Evolutionary conservation across 2,888 invertebrate genomes (phyloP), one percentile per base, ranked within the genome.

Genomic region (Craniophora ligustri): DNA sequence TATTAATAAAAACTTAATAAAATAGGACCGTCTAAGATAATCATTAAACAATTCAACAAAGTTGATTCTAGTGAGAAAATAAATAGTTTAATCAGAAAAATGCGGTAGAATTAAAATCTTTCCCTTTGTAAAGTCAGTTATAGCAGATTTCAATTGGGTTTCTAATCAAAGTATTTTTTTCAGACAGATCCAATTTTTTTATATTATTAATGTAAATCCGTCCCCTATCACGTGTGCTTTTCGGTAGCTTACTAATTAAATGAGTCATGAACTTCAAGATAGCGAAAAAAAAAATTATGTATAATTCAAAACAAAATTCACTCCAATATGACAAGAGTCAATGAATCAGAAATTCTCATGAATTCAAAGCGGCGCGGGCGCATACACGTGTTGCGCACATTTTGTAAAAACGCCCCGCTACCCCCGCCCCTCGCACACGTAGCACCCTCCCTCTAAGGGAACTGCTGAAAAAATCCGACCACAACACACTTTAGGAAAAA

Each of bases 331-430:
- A 81, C 79, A 84, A 85, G 82, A 82, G 75, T 77, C 79, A 85
- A 87, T 89, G 90, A 92, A 88, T 91, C 91, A 88, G 85, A 85
- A 86, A 88, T 90, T 91, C 92, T 89, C 91, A 89, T 89, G 91
- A 87, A 82, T 80, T 79, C 78, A 71, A 68, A 78, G 76, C 69
- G 78, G 79, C 78, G 69, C 64, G 74, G 79, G 83, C 80, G 75
- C 68, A 39, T 67, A 79, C 92, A 92, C 85, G 89, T 92, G 91
- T 79, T 82, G 69, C 85, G 78, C 91, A 91, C 92, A 87, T 91
- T 90, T 85, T 71, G 74, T 76, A 67, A 79, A 72, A 70, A 82
- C 84, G 80, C 81, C 75, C 83, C 76, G 38, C 72, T 76, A 78
- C 67, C 78, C 59, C 13, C 75, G 46, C 75, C 61, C 69, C 74